Evolutionary conservation across 2,888 invertebrate genomes (phyloP), one percentile per base, ranked within the genome.

Genomic region (Hyposoter dolosus): DNA sequence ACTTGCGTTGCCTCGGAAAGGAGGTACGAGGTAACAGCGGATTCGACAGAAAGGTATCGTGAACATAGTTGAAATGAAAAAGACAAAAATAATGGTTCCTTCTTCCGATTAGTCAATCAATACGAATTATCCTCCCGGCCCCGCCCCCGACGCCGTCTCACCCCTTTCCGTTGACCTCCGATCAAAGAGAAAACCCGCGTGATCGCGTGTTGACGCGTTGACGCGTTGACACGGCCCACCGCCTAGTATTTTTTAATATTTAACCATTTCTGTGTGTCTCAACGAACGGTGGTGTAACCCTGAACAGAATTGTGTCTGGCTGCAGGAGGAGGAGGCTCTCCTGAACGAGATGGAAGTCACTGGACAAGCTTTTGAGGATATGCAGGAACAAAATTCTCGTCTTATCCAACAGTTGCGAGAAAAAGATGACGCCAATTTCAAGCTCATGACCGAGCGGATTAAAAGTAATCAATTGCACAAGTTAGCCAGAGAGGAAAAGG

Each of bases 291-390:
- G 90, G 90, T 91, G 90, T 93, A 92, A 94, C 91, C 91, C 92
- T 94, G 90, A 94, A 94, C 91, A 94, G 93, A 93, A 92, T 90
- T 93, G 91, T 91, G 91, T 93, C 89, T 93, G 93, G 93, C 90
- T 94, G 85, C 94, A 97, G 96, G 99, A 99, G 94, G 99, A 99
- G 94, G 99, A 99, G 93, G 99, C 99, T 0, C 95, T 99, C 75
- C 95, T 99, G 19, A 99, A 98, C 93, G 99, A 99, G 95, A 99
- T 99, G 98, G 99, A 99, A 94, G 99, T 99, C 3, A 99, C 99
- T 0, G 99, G 99, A 0, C 99, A 99, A 94, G 99, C 99, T 0
- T 99, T 99, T 93, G 99, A 99, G 94, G 99, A 99, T 92, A 99
- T 99, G 99, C 99, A 99, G 95, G 99, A 99, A 92, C 99, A 99